Percentiles rank a stretch among this genome's conserved stretches.
phyloP scores from a whole-genome alignment of 2,888 invertebrate genomes.

The Timandra comae region DNA sequence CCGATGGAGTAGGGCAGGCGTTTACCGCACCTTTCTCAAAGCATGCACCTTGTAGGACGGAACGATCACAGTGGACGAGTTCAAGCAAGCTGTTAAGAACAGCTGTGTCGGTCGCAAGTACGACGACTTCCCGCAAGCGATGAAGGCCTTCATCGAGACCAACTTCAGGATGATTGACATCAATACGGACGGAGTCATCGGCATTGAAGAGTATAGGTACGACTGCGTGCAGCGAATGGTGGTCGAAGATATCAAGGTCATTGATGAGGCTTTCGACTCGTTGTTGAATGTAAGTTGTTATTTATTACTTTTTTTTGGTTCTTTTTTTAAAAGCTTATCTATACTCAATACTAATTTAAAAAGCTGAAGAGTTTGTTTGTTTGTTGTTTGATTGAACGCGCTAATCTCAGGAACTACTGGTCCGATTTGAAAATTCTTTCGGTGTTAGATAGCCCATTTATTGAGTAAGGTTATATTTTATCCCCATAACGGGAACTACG shows the following conservation, averaged over 20 bases:
- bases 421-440: too few species aligned
- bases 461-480: too few species aligned
- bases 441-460: too few species aligned
- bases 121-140: constrained; percentile 88
- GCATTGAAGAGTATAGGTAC: constrained; percentile 87
- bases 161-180: constrained; percentile 89
- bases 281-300: constrained; percentile 85
- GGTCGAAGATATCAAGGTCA: constrained; percentile 83
- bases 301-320: too few species aligned
- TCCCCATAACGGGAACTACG: too few species aligned
- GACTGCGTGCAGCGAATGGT: constrained; percentile 89
- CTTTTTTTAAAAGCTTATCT: too few species aligned
- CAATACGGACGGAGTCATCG: constrained; percentile 87
- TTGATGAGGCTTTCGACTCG: constrained; percentile 86
- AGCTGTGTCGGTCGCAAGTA: constrained; percentile 87
- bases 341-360: too few species aligned
- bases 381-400: too few species aligned
- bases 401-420: too few species aligned
- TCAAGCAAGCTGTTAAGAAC: constrained; percentile 86
- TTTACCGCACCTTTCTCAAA: constrained; percentile 14
- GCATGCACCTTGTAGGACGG: constrained; percentile 80
- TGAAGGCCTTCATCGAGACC: constrained; percentile 90
- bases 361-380: too few species aligned
- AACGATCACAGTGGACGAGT: constrained; percentile 87
- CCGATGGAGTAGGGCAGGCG: neutral